Percentiles rank a stretch among this genome's conserved stretches.
phyloP scores from a whole-genome alignment of 2,113 vertebrate genomes.

The Passer montanus region DNA sequence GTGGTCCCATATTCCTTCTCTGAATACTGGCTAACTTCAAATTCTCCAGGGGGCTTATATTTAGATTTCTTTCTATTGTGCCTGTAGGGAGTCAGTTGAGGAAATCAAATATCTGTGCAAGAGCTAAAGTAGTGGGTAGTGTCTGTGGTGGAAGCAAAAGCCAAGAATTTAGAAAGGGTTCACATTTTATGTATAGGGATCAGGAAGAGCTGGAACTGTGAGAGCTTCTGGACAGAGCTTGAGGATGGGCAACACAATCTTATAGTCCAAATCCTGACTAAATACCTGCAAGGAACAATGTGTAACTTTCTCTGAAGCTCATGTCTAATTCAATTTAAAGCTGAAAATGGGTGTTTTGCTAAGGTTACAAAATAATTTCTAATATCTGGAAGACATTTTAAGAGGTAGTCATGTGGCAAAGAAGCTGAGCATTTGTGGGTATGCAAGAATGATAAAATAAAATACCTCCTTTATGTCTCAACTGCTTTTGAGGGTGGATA shows the following conservation, averaged over 20 bases:
- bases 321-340: not conserved
- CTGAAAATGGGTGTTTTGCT: not conserved
- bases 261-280: not conserved
- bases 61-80: not conserved
- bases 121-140: not conserved
- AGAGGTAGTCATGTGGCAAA: not conserved
- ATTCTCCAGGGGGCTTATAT: not conserved
- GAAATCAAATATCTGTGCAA: not conserved
- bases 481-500: not conserved
- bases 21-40: not conserved
- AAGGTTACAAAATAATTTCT: not conserved
- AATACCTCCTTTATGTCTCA: not conserved
- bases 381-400: not conserved
- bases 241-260: not conserved
- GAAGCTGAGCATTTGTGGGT: not conserved
- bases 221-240: not conserved
- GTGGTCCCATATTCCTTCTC: not conserved
- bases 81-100: not conserved
- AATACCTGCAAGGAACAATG: not conserved
- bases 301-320: not conserved
- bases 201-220: not conserved
- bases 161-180: not conserved
- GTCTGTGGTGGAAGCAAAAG: not conserved
- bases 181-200: not conserved
- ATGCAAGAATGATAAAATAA: not conserved